Percentiles rank a stretch among this genome's conserved stretches.
Evolutionary conservation across 2,888 invertebrate species (phyloP).

Genomic region (Empis livida): DNA sequence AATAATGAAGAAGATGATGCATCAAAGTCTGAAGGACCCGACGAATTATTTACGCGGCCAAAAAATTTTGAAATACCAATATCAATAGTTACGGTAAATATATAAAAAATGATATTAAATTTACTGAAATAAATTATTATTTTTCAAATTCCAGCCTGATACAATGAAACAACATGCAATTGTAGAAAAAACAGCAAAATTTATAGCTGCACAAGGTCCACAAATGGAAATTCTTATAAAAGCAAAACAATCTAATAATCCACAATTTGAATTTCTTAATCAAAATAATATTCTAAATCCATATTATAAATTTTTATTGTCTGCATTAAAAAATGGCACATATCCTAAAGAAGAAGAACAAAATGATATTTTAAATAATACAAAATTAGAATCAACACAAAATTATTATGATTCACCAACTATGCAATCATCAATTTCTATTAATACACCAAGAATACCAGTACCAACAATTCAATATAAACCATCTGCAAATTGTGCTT

Average conservation of each 20-base stretch:
- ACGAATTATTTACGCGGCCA: conserved; percentile 63
- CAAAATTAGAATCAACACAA: conserved; percentile 6
- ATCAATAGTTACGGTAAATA: conserved; percentile 55
- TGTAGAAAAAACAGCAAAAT: conserved; percentile 87
- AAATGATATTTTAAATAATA: conserved; percentile 11
- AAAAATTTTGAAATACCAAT: conserved; percentile 61
- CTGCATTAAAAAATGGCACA: conserved; percentile 53
- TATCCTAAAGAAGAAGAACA: conserved; percentile 37
- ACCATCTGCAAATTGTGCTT: conserved; percentile 75
- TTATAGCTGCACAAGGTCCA: conserved; percentile 77
- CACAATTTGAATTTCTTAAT: conserved; percentile 86
- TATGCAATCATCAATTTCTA: no score
- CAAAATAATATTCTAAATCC: conserved; percentile 72
- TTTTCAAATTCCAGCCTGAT: conserved; percentile 52
- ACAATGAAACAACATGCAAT: conserved; percentile 81
- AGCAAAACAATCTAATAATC: conserved; percentile 88
- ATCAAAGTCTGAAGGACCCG: conserved; percentile 51
- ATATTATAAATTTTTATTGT: conserved; percentile 72
- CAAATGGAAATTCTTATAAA: conserved; percentile 99
- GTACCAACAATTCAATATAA: conserved; percentile 59
- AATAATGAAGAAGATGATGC: conserved; percentile 31
- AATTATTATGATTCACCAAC: no score
- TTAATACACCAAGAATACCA: not conserved
- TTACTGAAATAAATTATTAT: conserved; percentile 3
- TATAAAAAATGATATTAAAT: not conserved